phyloP scores from a whole-genome alignment of 2,888 invertebrate species.

The Thyatira batis region DNA sequence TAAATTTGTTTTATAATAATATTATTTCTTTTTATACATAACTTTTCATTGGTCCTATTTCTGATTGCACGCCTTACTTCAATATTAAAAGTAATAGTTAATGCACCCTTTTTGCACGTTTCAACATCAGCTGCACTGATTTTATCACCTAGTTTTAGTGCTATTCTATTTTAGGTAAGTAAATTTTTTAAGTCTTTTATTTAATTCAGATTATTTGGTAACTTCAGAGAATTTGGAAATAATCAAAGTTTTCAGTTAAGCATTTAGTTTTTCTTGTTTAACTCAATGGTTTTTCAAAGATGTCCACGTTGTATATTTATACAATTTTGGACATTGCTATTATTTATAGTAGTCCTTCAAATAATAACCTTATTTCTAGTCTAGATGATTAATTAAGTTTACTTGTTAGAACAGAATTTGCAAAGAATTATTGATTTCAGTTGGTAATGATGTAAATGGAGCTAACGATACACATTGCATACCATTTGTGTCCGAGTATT shows the following conservation, averaged over 20 bases:
- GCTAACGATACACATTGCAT: slow-evolving; percentile 40
- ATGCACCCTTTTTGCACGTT: slow-evolving; percentile 13
- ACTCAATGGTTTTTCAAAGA: too few species aligned
- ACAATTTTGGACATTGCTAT: too few species aligned
- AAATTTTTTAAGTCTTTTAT: neutral
- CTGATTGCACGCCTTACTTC: neutral
- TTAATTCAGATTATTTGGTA: too few species aligned
- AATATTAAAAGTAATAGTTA: neutral
- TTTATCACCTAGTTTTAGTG: slow-evolving; percentile 10
- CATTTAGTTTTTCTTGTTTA: too few species aligned
- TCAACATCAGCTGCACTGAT: slow-evolving; percentile 20
- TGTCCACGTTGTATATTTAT: too few species aligned
- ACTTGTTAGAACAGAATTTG: neutral
- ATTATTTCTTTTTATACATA: neutral
- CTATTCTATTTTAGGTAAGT: slow-evolving; percentile 2
- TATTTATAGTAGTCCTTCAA: too few species aligned
- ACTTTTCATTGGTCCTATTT: neutral
- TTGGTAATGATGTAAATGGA: slow-evolving; percentile 28
- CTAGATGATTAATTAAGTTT: too few species aligned
- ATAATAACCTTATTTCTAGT: too few species aligned
- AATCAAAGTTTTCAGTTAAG: too few species aligned
- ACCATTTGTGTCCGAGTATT: slow-evolving; percentile 64
- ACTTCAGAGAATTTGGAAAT: too few species aligned
- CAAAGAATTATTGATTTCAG: slow-evolving; percentile 45
- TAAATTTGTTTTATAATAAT: slow-evolving; percentile 8